Evolutionary conservation across 2,113 vertebrate genomes (phyloP).

Genomic region (Bambusicola thoracicus): DNA sequence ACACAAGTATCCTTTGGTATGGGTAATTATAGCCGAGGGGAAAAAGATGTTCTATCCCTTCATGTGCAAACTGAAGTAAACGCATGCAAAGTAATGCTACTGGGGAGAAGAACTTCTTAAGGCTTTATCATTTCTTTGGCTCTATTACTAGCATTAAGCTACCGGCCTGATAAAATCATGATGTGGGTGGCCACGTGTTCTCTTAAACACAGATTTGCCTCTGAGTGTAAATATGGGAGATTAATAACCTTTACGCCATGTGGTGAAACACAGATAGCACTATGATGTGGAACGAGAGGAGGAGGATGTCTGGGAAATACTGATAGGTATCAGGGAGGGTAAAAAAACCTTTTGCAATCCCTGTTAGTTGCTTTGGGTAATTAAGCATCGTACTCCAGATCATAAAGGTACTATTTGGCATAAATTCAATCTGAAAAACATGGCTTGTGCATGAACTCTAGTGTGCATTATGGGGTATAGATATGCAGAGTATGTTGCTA

Average conservation of each 20-base stretch:
- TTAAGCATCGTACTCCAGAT: background rate
- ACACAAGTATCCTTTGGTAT: background rate
- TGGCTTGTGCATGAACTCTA: background rate
- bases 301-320: background rate
- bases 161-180: background rate
- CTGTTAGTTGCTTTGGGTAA: background rate
- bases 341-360: background rate
- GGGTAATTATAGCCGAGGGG: background rate
- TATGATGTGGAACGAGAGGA: background rate
- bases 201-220: slow-evolving; percentile 3
- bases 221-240: background rate
- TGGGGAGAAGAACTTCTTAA: background rate
- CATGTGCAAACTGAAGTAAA: background rate
- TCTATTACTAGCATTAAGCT: background rate
- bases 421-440: slow-evolving; percentile 31
- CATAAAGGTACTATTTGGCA: background rate
- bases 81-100: background rate
- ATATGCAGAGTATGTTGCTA: background rate
- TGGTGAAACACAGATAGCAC: background rate
- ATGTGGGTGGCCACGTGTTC: background rate
- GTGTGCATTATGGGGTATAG: background rate
- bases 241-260: background rate
- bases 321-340: background rate
- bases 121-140: background rate
- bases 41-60: background rate